These are phyloP conservation scores for Strigamia transsilvanica DNA, from an alignment of 2,888 invertebrate species.

Conservation along the genomic window DNA sequence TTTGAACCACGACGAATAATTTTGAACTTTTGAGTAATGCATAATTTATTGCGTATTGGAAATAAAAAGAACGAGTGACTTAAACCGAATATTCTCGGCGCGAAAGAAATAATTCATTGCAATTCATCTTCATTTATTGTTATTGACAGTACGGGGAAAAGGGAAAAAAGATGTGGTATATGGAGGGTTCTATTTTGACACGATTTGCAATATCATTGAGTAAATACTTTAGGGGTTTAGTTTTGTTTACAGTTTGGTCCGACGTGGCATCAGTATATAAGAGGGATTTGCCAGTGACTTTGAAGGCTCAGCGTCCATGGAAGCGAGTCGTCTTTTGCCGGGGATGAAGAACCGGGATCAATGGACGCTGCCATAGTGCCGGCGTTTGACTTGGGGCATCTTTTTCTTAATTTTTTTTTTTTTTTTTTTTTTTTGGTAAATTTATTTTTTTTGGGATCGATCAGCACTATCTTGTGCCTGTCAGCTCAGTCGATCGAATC, in stretches of 20 bases:
- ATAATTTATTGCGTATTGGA: neutral
- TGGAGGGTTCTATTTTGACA: neutral
- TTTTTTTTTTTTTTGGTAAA: neutral
- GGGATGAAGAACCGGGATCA: constrained; percentile 31
- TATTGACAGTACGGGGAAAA: constrained; percentile 4
- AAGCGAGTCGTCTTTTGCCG: constrained; percentile 7
- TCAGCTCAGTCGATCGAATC: constrained; percentile 24
- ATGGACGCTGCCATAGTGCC: neutral
- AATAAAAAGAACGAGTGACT: neutral
- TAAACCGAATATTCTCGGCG: neutral
- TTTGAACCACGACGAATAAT: constrained; percentile 13
- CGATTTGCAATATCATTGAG: constrained; percentile 40
- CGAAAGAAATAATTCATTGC: neutral
- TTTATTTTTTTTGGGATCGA: neutral
- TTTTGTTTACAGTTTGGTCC: constrained; percentile 48
- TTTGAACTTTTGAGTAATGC: constrained; percentile 5
- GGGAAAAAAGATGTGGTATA: neutral
- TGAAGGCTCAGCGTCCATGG: constrained; percentile 45
- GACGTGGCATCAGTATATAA: constrained; percentile 10
- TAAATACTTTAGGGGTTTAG: constrained; percentile 35
- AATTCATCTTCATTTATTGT: constrained; percentile 9
- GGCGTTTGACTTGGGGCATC: constrained; percentile 38
- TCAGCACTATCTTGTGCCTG: constrained; percentile 27
- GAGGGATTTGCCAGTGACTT: constrained; percentile 43
- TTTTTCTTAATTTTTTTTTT: constrained; percentile 15